These are phyloP conservation scores for Abscondita cerata DNA, from an alignment of 2,888 invertebrate species.

Conservation along the genomic window DNA sequence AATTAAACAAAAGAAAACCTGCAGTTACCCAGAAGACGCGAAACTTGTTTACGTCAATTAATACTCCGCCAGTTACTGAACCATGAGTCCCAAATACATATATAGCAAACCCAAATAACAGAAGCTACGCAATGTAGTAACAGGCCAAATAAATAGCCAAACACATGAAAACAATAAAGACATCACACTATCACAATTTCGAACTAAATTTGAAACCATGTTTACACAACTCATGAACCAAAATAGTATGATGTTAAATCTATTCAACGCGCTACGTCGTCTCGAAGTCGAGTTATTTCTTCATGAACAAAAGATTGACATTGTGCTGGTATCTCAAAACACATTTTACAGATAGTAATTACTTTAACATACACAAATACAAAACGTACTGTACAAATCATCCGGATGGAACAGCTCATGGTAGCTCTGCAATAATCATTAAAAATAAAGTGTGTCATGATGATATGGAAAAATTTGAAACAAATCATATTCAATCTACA, in stretches of 20 bases:
- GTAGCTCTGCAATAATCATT: neutral
- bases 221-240: neutral
- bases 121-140: too few relatives aligned
- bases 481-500: too few relatives aligned
- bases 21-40: neutral
- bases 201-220: neutral
- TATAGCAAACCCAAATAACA: too few relatives aligned
- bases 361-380: too few relatives aligned
- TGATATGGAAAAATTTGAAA: neutral
- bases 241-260: too few relatives aligned
- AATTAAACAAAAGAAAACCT: neutral
- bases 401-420: neutral
- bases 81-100: neutral
- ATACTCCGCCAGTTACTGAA: neutral
- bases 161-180: neutral
- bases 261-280: neutral
- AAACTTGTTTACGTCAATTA: neutral
- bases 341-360: too few relatives aligned
- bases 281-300: neutral
- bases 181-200: conserved; percentile 7
- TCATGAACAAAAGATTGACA: neutral
- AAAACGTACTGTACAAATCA: neutral
- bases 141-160: too few relatives aligned
- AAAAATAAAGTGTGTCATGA: neutral
- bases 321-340: neutral